Conservation (phyloP, 2,888 invertebrate species). For the Parnassius apollo region DNA sequence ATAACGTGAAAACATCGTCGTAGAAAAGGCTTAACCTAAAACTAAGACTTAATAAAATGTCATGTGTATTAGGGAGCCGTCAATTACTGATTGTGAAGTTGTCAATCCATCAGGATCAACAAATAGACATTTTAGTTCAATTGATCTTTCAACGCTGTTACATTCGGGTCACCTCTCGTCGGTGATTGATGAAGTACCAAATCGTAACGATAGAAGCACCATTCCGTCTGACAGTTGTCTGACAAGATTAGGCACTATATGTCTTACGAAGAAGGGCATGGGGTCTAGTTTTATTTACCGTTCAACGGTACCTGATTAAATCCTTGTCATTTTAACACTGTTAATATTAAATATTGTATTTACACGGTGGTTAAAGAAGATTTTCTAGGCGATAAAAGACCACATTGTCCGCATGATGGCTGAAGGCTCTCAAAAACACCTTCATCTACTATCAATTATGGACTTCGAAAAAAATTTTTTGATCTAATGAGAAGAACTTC, state of each 20-base stretch:
- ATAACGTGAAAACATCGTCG: too few relatives aligned
- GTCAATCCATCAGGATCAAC: conserved; percentile 6
- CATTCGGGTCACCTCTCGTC: conserved; percentile 71
- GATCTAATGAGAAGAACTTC: too few relatives aligned
- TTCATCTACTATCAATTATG: too few relatives aligned
- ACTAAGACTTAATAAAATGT: too few relatives aligned
- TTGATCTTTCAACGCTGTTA: conserved; percentile 72
- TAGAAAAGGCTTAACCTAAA: too few relatives aligned
- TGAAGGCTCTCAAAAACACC: too few relatives aligned
- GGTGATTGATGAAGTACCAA: conserved; percentile 81
- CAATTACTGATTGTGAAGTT: neutral
- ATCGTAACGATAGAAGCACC: conserved; percentile 84
- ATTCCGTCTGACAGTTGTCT: conserved; percentile 71
- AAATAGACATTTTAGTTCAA: conserved; percentile 63
- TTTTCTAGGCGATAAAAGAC: too few relatives aligned
- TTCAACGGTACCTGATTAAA: neutral
- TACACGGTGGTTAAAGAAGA: too few relatives aligned
- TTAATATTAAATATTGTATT: too few relatives aligned
- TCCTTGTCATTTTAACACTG: too few relatives aligned
- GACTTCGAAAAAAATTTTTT: too few relatives aligned
- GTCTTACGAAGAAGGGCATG: conserved; percentile 6
- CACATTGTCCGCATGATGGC: too few relatives aligned
- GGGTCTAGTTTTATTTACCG: neutral
- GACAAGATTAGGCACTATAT: conserved; percentile 19
- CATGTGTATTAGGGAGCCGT: neutral